Conservation (phyloP, 2,113 vertebrate genomes). For the Saguinus midas region DNA sequence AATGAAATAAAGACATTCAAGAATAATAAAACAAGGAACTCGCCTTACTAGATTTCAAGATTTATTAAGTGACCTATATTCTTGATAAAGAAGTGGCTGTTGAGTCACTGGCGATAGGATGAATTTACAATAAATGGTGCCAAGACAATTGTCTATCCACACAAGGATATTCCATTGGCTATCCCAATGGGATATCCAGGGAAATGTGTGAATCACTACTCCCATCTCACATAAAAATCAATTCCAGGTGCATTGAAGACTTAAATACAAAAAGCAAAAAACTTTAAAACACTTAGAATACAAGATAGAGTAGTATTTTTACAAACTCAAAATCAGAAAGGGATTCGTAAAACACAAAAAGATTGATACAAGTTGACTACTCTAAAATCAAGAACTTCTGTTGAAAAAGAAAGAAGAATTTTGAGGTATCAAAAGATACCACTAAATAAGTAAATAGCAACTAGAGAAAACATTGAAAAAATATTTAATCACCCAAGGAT, state of each 20-base stretch:
- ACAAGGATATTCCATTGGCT: neutral
- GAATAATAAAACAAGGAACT: neutral
- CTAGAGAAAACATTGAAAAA: neutral
- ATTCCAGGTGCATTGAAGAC: neutral
- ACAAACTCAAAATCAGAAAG: neutral
- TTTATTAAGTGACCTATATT: neutral
- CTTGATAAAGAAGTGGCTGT: neutral
- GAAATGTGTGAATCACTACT: neutral
- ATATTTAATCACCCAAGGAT: neutral
- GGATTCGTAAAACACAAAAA: neutral
- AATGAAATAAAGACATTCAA: neutral
- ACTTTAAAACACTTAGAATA: neutral
- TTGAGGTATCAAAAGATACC: neutral
- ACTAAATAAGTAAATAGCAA: constrained; percentile 9
- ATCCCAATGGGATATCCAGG: neutral
- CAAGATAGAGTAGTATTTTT: neutral
- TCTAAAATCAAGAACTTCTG: constrained; percentile 13
- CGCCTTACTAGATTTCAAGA: neutral
- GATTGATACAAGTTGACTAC: neutral
- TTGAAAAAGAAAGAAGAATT: constrained; percentile 9
- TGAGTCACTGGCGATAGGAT: neutral
- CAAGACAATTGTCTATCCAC: neutral
- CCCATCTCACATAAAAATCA: neutral
- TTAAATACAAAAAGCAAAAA: neutral
- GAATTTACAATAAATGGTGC: neutral